Evolutionary conservation across 2,797 vertebrate genomes (phyloP), one percentile per base, ranked within the genome.

Genomic region (Perodicticus potto): DNA sequence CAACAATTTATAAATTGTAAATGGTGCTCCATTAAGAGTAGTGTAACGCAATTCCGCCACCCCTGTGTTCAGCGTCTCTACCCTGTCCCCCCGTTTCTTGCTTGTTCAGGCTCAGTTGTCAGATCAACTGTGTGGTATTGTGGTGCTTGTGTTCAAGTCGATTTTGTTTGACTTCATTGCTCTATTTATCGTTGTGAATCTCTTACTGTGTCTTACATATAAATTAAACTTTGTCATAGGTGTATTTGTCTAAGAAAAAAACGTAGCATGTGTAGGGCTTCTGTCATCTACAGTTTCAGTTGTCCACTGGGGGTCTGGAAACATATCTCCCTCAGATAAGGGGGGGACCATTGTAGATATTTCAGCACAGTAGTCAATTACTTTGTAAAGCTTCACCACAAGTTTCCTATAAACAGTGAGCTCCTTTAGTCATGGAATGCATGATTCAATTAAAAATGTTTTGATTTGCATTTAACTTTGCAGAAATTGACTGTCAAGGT

Each of bases 371-470:
- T 80, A 82, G 90, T 90, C 67, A 96, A 92, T 97, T 91, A 84
- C 86, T 95, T 88, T 76, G 67, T 95, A 86, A 92, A 92, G 85
- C 61, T 92, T 93, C 65, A 27, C 91, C 88, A 70, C 86, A 65
- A 70, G 61, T 89, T 97, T 89, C 74, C 84, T 61, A n/a, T 85
- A 93, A 94, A 88, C 76, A 85, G 80, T 81, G 90, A 85, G 77
- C 73, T 96, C 53, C 77, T 89, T 95, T 95, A 90, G 93, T 95
- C 97, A 95, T 93, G 70, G 74, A 91, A 87, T 90, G 73, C 93
- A 96, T 86, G 96, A 97, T 98, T 97, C 95, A 97, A 96, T 98
- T 98, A 97, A 97, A 97, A 96, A 85, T 96, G 96, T 97, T 97
- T 96, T 95, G 96, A 97, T 96, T 96, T 97, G 96, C 96, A 94